Conservation (phyloP, 2,113 vertebrate genomes). For the Asarcornis scutulata region DNA sequence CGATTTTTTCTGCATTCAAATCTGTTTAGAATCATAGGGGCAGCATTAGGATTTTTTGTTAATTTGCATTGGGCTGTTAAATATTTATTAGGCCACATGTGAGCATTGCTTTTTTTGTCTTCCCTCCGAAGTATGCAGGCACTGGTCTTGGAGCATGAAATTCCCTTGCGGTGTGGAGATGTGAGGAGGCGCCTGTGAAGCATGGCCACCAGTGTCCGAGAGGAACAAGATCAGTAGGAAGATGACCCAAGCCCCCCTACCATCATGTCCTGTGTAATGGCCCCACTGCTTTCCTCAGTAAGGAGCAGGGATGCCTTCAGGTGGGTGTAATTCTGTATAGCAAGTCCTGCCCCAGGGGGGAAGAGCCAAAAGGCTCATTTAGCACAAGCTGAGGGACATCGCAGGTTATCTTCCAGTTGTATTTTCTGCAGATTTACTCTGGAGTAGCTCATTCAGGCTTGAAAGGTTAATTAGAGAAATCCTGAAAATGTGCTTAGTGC, state of each 20-base stretch:
- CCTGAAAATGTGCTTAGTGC: neutral
- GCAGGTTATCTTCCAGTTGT: neutral
- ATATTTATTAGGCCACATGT: neutral
- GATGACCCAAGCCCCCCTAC: no score
- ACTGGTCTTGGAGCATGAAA: neutral
- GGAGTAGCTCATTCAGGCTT: neutral
- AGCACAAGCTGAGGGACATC: neutral
- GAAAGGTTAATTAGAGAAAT: neutral
- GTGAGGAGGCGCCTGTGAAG: neutral
- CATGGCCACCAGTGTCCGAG: neutral
- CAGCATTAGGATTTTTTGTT: neutral
- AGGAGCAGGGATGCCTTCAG: neutral
- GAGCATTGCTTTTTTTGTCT: neutral
- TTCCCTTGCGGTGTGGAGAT: neutral
- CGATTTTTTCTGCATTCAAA: neutral
- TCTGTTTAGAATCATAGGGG: neutral
- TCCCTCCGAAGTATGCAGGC: neutral
- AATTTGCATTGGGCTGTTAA: neutral
- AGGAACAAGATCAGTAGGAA: neutral
- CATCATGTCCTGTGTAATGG: rapidly evolving
- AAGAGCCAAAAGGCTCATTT: neutral
- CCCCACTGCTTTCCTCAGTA: neutral
- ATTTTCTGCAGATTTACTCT: neutral
- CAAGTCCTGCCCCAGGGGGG: neutral
- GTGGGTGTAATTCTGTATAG: neutral